Percentiles rank a stretch among this genome's conserved stretches.
These are phyloP conservation scores for Nomada hirtipes DNA, from an alignment of 2,888 invertebrate species.

Conservation along the genomic window DNA sequence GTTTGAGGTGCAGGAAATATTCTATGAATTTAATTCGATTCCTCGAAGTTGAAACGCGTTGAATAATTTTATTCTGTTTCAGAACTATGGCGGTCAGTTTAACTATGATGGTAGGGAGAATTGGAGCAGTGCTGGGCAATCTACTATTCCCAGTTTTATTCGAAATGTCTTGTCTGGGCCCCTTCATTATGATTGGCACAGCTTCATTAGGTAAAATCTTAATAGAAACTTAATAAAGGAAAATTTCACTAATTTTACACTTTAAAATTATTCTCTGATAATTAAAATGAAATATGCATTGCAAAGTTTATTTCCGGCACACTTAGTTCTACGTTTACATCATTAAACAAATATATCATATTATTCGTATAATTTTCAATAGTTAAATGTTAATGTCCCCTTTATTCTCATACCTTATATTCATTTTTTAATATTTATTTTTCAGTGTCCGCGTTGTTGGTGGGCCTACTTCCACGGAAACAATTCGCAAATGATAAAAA, in stretches of 20 bases:
- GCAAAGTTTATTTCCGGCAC: too few species aligned
- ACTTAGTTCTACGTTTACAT: too few species aligned
- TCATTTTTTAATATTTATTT: conserved; percentile 20
- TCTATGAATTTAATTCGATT: neutral
- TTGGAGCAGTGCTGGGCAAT: conserved; percentile 90
- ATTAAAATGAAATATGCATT: neutral
- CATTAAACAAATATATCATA: neutral
- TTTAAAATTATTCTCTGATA: too few species aligned
- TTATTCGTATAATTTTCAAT: neutral
- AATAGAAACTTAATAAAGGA: neutral
- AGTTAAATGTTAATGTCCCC: neutral
- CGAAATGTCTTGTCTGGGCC: conserved; percentile 89
- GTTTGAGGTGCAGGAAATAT: conserved; percentile 73
- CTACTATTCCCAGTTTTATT: conserved; percentile 89
- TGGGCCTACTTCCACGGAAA: conserved; percentile 70
- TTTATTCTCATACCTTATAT: neutral
- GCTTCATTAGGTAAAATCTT: conserved; percentile 86
- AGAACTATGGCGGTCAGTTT: conserved; percentile 91
- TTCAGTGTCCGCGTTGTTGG: conserved; percentile 75
- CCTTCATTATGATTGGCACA: conserved; percentile 89
- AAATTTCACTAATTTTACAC: too few species aligned
- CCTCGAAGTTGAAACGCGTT: too few species aligned
- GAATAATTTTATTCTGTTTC: conserved; percentile 64
- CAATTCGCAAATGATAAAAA: conserved; percentile 39
- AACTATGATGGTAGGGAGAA: conserved; percentile 89